Evolutionary conservation across 2,888 invertebrate genomes (phyloP).

Genomic region (Euclidia mi): DNA sequence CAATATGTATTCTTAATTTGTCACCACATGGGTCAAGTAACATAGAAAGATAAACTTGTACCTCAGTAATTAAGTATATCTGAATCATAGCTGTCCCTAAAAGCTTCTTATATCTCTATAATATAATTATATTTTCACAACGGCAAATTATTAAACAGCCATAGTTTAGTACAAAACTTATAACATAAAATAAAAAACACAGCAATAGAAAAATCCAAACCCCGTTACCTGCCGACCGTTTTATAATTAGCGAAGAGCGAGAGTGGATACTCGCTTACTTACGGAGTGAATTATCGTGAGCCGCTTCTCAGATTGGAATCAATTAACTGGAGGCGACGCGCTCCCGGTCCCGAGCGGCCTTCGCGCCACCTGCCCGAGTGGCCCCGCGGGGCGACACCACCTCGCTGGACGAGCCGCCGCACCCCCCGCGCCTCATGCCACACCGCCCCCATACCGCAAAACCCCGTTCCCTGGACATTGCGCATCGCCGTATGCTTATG

Average conservation of each 20-base stretch:
- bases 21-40: no score
- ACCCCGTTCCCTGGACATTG: conserved; percentile 51
- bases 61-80: no score
- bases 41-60: no score
- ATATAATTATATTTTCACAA: no score
- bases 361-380: conserved; percentile 80
- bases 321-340: conserved; percentile 83
- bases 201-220: conserved; percentile 50
- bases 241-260: conserved; percentile 69
- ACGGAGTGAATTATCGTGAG: conserved; percentile 77
- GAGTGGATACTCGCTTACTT: conserved; percentile 70
- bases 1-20: no score
- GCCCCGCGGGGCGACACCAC: conserved; percentile 23
- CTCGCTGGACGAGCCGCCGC: conserved; percentile 30
- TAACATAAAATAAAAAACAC: conserved; percentile 12
- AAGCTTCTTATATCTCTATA: no score
- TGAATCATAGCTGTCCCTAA: no score
- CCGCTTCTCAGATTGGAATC: conserved; percentile 85
- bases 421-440: conserved; percentile 37
- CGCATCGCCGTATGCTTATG: conserved; percentile 57
- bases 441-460: conserved; percentile 36
- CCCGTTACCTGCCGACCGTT: conserved; percentile 66
- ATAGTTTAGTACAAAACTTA: neutral
- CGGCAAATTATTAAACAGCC: neutral
- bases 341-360: conserved; percentile 79